Percentiles rank a stretch among this genome's conserved stretches.
These are phyloP conservation scores for Morinoia aosen DNA, from an alignment of 2,888 invertebrate species.

Conservation along the genomic window DNA sequence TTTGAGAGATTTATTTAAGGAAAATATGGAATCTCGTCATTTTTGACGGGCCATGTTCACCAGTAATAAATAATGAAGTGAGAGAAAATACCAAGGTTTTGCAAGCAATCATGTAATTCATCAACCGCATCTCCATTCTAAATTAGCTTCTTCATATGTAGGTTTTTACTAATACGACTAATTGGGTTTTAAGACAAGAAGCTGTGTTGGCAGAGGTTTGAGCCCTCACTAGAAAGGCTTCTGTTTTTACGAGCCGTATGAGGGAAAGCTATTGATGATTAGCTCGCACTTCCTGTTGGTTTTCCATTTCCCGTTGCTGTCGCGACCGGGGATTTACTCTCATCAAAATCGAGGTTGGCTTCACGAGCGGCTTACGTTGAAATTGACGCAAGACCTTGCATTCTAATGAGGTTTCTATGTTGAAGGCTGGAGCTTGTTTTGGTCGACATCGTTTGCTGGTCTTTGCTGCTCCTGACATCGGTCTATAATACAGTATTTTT, in stretches of 20 bases:
- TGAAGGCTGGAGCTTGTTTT: background rate
- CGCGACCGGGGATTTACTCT: background rate
- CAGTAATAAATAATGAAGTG: background rate
- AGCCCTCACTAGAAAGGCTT: background rate
- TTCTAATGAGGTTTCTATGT: background rate
- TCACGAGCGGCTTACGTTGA: constrained; percentile 6
- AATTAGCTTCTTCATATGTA: background rate
- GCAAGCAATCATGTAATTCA: background rate
- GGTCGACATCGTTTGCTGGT: background rate
- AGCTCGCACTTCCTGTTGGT: background rate
- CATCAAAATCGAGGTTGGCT: constrained; percentile 7
- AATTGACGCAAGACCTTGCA: background rate
- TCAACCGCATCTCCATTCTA: background rate
- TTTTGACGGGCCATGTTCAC: too few relatives aligned
- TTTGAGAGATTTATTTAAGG: too few relatives aligned
- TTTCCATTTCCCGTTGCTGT: background rate
- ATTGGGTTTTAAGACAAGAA: background rate
- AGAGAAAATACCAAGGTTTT: background rate
- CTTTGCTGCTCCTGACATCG: background rate
- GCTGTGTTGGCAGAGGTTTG: background rate
- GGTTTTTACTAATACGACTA: background rate
- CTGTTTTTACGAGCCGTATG: background rate
- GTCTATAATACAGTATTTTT: background rate
- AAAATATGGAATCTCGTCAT: too few relatives aligned
- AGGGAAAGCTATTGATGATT: background rate